Conservation (phyloP, 2,113 vertebrate genomes). For the Athene noctua region DNA sequence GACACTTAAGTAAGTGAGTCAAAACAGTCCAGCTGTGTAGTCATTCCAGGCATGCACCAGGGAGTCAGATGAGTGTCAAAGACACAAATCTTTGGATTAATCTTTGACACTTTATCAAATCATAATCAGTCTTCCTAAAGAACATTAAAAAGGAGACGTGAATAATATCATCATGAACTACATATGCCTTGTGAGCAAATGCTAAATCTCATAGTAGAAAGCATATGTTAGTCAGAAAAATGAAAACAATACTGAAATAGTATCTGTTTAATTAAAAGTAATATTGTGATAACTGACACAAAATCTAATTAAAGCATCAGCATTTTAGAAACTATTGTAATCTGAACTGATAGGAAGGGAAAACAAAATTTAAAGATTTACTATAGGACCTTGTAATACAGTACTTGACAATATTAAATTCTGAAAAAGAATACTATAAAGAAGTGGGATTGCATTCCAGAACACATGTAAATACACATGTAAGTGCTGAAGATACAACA, state of each 20-base stretch:
- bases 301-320: neutral
- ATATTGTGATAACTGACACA: neutral
- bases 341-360: neutral
- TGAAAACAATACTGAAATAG: neutral
- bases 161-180: neutral
- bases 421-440: neutral
- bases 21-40: neutral
- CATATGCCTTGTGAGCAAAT: neutral
- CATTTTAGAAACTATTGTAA: neutral
- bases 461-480: neutral
- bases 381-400: neutral
- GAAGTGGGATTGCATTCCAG: neutral
- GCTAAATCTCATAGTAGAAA: neutral
- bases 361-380: neutral
- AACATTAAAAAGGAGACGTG: neutral
- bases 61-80: neutral
- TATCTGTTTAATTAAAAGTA: constrained; percentile 15
- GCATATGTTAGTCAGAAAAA: neutral
- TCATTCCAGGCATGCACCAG: neutral
- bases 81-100: neutral
- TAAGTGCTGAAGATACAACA: too few relatives aligned
- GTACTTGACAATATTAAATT: neutral
- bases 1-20: neutral
- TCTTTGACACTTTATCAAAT: neutral
- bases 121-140: neutral